These are phyloP conservation scores for Syritta pipiens DNA, from an alignment of 2,888 invertebrate genomes.

Conservation along the genomic window DNA sequence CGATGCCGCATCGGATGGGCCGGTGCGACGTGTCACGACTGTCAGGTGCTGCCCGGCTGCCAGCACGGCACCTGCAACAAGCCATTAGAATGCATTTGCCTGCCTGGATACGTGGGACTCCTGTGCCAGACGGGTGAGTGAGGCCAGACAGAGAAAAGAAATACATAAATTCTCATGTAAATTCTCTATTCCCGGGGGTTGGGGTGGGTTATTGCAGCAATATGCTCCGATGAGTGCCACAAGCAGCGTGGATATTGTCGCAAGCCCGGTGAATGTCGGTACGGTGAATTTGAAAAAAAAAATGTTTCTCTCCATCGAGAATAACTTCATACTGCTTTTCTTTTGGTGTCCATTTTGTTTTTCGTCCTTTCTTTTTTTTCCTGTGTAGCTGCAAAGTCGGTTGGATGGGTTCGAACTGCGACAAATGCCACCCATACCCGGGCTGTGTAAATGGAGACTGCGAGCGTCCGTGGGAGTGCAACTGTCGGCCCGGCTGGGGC, in stretches of 20 bases:
- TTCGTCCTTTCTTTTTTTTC: background rate
- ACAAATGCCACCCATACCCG: constrained; percentile 91
- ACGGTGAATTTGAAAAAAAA: constrained; percentile 74
- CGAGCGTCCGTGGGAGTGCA: constrained; percentile 93
- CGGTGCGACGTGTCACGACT: constrained; percentile 91
- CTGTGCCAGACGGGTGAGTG: constrained; percentile 91
- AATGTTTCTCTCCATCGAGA: constrained; percentile 2
- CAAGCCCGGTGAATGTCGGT: constrained; percentile 88
- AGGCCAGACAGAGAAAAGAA: background rate
- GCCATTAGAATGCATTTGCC: constrained; percentile 94
- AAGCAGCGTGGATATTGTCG: constrained; percentile 91
- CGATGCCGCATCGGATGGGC: constrained; percentile 94
- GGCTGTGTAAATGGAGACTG: constrained; percentile 93
- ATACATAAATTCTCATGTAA: constrained; percentile 6
- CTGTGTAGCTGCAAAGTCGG: constrained; percentile 88
- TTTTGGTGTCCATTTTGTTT: background rate
- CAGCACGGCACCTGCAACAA: constrained; percentile 93
- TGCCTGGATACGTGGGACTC: constrained; percentile 94
- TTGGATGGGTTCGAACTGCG: constrained; percentile 90
- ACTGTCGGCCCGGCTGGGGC: constrained; percentile 89
- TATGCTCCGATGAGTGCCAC: constrained; percentile 91
- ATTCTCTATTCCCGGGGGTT: constrained; percentile 1
- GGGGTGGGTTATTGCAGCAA: constrained; percentile 82
- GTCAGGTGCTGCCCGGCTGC: constrained; percentile 93
- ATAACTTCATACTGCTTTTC: constrained; percentile 7